These are phyloP conservation scores for Leptinotarsa defecta DNA, from an alignment of 1,140 invertebrate species.

Conservation along the genomic window DNA sequence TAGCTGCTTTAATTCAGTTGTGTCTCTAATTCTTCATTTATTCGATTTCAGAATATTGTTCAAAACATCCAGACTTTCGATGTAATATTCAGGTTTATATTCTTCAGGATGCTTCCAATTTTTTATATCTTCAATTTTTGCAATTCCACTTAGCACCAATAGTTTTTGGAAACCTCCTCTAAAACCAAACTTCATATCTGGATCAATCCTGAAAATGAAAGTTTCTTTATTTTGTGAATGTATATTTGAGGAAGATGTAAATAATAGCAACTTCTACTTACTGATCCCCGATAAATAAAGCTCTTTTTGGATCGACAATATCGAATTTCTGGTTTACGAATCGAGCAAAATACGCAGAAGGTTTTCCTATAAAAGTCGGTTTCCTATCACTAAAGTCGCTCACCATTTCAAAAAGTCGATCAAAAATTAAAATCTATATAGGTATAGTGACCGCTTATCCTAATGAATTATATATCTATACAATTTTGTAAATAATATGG, in stretches of 20 bases:
- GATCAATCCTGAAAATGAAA: conserved; percentile 40
- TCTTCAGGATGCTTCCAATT: conserved; percentile 37
- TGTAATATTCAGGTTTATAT: conserved; percentile 46
- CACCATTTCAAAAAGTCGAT: neutral
- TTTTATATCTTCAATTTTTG: conserved; percentile 42
- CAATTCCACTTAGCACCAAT: conserved; percentile 47
- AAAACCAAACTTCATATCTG: conserved; percentile 49
- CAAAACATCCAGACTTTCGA: conserved; percentile 43
- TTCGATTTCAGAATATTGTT: conserved; percentile 6
- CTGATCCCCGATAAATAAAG: conserved; percentile 6
- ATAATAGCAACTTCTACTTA: neutral
- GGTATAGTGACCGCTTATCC: too few relatives aligned
- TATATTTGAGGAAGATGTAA: neutral
- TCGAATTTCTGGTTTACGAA: neutral
- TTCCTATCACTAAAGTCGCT: neutral
- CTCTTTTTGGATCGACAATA: neutral
- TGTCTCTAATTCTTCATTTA: neutral
- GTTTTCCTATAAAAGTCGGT: conserved; percentile 1
- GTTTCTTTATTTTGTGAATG: conserved; percentile 13
- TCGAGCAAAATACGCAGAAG: neutral
- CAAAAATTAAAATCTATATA: too few relatives aligned
- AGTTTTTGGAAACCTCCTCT: conserved; percentile 47
- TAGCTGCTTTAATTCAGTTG: too few relatives aligned
- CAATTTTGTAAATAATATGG: too few relatives aligned
- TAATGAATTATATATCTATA: too few relatives aligned